These are phyloP conservation scores for Hylyphantes graminicola DNA, from an alignment of 1,140 invertebrate species.

Conservation along the genomic window DNA sequence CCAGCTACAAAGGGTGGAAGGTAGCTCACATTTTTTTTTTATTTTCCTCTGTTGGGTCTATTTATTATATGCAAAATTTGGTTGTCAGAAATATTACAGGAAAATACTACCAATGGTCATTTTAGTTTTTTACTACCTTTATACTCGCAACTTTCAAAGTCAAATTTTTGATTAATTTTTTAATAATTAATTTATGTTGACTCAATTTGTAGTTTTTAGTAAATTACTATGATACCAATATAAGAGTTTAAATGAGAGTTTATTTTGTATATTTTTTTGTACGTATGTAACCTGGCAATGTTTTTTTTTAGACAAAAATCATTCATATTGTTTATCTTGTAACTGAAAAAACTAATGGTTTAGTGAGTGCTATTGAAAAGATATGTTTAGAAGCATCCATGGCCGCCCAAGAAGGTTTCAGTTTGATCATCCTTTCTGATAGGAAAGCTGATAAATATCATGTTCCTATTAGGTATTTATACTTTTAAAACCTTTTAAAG, in stretches of 20 bases:
- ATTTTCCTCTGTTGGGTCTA: not conserved
- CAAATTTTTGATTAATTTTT: no score
- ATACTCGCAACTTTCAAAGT: no score
- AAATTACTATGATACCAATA: not conserved
- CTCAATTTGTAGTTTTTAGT: not conserved
- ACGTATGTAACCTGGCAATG: not conserved
- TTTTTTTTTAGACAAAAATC: conserved; percentile 74
- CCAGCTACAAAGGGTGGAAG: conserved; percentile 89
- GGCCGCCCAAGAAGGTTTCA: conserved; percentile 83
- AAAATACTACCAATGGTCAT: not conserved
- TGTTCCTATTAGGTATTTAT: conserved; percentile 68
- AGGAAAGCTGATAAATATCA: conserved; percentile 76
- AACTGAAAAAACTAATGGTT: conserved; percentile 78
- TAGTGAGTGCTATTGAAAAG: conserved; percentile 80
- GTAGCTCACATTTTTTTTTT: not conserved
- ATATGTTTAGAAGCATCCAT: conserved; percentile 84
- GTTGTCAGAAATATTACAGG: not conserved
- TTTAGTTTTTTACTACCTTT: no score
- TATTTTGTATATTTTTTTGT: not conserved
- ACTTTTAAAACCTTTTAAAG: no score
- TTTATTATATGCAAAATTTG: not conserved
- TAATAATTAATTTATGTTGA: not conserved
- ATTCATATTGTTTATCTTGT: conserved; percentile 88
- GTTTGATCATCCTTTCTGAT: conserved; percentile 91
- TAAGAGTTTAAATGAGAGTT: no score